These are phyloP conservation scores for Pseudochirops cupreus DNA, from an alignment of 2,797 vertebrate species.

Conservation along the genomic window DNA sequence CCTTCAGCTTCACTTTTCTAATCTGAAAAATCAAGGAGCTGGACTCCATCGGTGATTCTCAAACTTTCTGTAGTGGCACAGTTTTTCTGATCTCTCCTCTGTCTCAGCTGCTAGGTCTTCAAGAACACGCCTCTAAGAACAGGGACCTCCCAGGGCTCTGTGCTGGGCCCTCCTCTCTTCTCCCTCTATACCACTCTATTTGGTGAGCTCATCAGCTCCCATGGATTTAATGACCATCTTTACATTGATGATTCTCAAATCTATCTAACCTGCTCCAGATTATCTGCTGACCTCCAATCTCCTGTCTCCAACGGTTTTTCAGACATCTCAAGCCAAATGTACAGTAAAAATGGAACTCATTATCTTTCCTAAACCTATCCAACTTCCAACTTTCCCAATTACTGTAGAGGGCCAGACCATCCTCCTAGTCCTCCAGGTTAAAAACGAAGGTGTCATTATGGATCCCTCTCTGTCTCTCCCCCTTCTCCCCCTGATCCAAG, in stretches of 20 bases:
- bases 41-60: background rate
- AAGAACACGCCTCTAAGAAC: background rate
- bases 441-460: background rate
- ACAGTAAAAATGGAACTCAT: background rate
- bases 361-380: background rate
- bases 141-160: too few species aligned
- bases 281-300: background rate
- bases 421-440: background rate
- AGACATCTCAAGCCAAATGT: background rate
- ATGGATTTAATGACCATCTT: background rate
- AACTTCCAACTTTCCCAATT: background rate
- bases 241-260: background rate
- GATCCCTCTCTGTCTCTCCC: background rate
- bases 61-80: background rate
- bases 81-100: background rate
- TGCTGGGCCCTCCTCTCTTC: too few species aligned
- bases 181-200: background rate
- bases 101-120: background rate
- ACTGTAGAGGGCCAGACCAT: background rate
- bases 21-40: background rate
- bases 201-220: background rate
- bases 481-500: too few species aligned
- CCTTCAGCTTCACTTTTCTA: background rate
- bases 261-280: too few species aligned
- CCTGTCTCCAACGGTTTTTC: background rate